phyloP scores from a whole-genome alignment of 2,888 invertebrate genomes.

The Drosophila borborema region DNA sequence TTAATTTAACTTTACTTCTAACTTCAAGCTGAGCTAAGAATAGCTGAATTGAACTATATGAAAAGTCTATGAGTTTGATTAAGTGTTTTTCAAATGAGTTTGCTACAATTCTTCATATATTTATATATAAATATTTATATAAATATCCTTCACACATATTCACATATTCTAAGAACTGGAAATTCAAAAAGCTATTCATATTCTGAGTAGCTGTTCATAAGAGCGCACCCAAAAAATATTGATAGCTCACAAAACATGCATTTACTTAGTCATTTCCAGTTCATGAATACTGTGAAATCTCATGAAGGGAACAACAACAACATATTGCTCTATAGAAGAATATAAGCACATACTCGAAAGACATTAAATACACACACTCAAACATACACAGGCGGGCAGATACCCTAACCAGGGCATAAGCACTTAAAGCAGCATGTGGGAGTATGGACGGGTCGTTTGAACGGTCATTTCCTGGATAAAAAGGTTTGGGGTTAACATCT shows the following conservation, averaged over 20 bases:
- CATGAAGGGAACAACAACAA: slow-evolving; percentile 33
- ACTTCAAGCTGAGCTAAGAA: background rate
- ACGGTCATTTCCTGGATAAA: slow-evolving; percentile 67
- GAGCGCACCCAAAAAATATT: slow-evolving; percentile 19
- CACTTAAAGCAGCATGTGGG: slow-evolving; percentile 36
- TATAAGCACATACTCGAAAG: slow-evolving; percentile 45
- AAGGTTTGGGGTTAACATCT: slow-evolving; percentile 54
- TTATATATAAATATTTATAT: background rate
- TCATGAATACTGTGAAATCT: slow-evolving; percentile 47
- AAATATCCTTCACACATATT: background rate
- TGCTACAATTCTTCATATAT: background rate
- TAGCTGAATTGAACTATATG: too few species aligned
- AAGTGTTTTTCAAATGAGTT: background rate
- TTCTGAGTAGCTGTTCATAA: background rate
- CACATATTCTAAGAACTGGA: background rate
- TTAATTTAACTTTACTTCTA: background rate
- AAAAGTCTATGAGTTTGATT: background rate
- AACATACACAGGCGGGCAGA: background rate
- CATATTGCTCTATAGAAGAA: slow-evolving; percentile 40
- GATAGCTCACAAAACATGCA: slow-evolving; percentile 39
- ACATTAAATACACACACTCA: slow-evolving; percentile 38
- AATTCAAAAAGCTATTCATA: slow-evolving; percentile 2
- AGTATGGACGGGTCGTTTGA: slow-evolving; percentile 33
- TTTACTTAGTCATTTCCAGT: slow-evolving; percentile 48
- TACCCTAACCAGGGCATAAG: slow-evolving; percentile 5